Conservation (phyloP, 2,797 vertebrate species). For the Microctenopoma lineatum region DNA sequence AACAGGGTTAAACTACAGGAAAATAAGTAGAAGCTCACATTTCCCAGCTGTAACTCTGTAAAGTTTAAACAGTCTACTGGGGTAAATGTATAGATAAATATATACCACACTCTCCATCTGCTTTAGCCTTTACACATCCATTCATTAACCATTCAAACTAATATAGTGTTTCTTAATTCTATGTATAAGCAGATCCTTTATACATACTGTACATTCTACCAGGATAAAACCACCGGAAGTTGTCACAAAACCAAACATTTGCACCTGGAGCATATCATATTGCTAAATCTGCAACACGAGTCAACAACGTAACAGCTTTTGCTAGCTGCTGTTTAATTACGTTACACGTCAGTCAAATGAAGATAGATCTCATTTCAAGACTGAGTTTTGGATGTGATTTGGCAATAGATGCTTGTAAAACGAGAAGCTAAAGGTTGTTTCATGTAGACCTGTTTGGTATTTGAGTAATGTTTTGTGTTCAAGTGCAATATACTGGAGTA, state of each 20-base stretch:
- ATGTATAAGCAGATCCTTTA: not conserved
- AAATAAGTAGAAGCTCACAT: not conserved
- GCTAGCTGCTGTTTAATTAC: not conserved
- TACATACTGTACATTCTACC: not conserved
- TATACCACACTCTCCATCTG: not conserved
- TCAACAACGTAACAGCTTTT: not conserved
- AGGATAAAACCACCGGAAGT: not conserved
- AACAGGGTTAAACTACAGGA: not conserved
- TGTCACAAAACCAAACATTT: not conserved
- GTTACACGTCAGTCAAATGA: not conserved
- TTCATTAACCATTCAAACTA: not conserved
- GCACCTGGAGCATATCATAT: no score
- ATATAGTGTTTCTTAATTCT: not conserved
- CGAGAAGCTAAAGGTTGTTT: no score
- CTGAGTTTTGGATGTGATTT: not conserved
- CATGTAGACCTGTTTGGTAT: not conserved
- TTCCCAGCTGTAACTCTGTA: not conserved
- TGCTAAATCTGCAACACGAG: not conserved
- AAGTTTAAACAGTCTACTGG: not conserved
- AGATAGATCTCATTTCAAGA: not conserved
- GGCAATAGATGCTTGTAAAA: not conserved
- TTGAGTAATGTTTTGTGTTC: not conserved
- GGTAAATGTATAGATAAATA: not conserved
- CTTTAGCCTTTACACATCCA: constrained; percentile 24
- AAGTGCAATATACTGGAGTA: not conserved